Base-by-base conservation (phyloP, 2,888 invertebrate species). In the Tenthredo livida region DNA sequence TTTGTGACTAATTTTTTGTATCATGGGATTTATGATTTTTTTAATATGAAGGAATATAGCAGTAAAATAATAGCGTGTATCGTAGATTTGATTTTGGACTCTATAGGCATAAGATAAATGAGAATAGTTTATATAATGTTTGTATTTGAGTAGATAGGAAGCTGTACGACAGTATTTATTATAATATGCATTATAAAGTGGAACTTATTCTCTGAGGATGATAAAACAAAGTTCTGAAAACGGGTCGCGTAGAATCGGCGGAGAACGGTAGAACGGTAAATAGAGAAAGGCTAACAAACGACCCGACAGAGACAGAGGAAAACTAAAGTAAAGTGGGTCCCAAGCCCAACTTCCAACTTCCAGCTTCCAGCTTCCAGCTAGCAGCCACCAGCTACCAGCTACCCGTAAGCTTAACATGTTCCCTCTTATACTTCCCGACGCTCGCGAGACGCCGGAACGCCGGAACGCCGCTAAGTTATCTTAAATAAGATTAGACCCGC, bases 401-500 rank as follows among this genome's bases (percentile, higher is more conserved):
- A 25, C 61, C 54, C 54, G 54, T 33, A 9, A 47, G 47, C 47
- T 54, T 80, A 77, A 25, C 80, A 61, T 80, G 61, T 58, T 80
- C 37, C 17, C 80, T 37, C 40, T 25, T 58, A 17, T 58, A 40
- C 58, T 58, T 80, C 80, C 43, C 80, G 61, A 61, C n/a, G 80
- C 12, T 58, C 61, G 54, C 54, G 25, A 73, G 72, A 73, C 72
- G 72, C 25, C 50, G 77, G 54, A 54, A 73, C 72, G 72, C 25
- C 50, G 77, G 54, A 54, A 50, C 77, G 77, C 77, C 77, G 77
- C 54, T 80, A 83, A 83, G 83, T 83, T 83, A 83, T 83, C 83
- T 83, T 80, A 83, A 83, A 83, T 83, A 83, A 83, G 83, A 83
- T 83, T 83, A 83, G 67, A 70, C 67, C 67, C 43, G 70, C 67